phyloP scores from a whole-genome alignment of 2,888 invertebrate genomes.

The Microlaimidae sp. region DNA sequence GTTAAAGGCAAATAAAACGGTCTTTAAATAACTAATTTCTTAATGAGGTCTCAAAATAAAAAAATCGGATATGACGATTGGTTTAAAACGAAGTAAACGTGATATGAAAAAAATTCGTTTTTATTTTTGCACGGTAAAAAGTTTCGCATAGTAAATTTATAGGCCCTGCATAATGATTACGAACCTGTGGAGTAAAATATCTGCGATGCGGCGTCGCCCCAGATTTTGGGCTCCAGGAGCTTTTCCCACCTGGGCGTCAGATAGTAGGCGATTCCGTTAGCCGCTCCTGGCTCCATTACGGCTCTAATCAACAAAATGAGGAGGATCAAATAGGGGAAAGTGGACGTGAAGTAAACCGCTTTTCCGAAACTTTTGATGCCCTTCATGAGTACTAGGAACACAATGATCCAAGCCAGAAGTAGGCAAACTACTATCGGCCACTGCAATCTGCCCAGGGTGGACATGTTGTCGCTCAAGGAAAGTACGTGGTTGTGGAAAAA shows the following conservation, averaged over 20 bases:
- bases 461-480: slow-evolving; percentile 1
- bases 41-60: too few relatives aligned
- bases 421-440: slow-evolving; percentile 12
- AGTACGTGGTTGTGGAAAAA: slow-evolving; percentile 15
- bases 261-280: slow-evolving; percentile 26
- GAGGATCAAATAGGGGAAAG: slow-evolving; percentile 16
- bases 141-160: too few relatives aligned
- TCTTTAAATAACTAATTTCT: too few relatives aligned
- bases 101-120: too few relatives aligned
- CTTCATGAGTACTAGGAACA: slow-evolving; percentile 15
- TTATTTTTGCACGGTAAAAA: too few relatives aligned
- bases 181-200: slow-evolving; percentile 18
- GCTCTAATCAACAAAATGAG: slow-evolving; percentile 11
- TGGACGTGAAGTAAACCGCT: slow-evolving; percentile 17
- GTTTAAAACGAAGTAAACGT: too few relatives aligned
- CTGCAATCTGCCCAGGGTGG: slow-evolving; percentile 8
- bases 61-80: too few relatives aligned
- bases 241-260: slow-evolving; percentile 26
- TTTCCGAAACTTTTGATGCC: slow-evolving; percentile 17
- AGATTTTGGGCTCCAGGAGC: slow-evolving; percentile 19
- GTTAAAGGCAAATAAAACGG: too few relatives aligned
- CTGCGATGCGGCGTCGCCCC: slow-evolving; percentile 28
- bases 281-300: slow-evolving; percentile 25
- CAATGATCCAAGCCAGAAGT: slow-evolving; percentile 15
- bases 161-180: too few relatives aligned